A percentile compares a stretch with the other conserved stretches of the same genome.
These are phyloP conservation scores for Pristionchus entomophagus DNA, from an alignment of 2,888 invertebrate genomes.

Conservation along the genomic window DNA sequence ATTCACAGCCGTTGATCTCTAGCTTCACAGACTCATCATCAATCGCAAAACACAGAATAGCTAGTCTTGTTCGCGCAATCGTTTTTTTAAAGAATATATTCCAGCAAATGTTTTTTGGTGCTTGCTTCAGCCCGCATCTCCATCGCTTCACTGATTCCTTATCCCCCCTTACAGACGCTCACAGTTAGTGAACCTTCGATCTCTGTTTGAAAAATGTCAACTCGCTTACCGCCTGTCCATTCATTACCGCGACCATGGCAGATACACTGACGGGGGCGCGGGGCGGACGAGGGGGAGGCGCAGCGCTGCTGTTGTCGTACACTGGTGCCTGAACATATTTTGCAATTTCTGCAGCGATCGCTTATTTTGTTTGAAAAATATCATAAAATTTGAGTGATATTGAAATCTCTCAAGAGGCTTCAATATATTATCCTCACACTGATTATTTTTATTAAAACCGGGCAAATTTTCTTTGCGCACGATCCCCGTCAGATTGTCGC, in stretches of 20 bases:
- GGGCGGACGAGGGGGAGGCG: background rate
- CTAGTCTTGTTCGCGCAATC: too few species aligned
- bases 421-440: too few species aligned
- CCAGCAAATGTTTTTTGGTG: too few species aligned
- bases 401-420: too few species aligned
- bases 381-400: too few species aligned
- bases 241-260: slow-evolving; percentile 11
- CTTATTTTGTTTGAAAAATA: too few species aligned
- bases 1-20: background rate
- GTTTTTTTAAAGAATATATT: too few species aligned
- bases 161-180: background rate
- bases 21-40: background rate
- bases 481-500: background rate
- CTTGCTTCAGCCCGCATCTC: background rate
- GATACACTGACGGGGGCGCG: slow-evolving; percentile 6
- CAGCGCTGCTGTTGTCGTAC: background rate
- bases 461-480: too few species aligned
- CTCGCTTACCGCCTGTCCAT: background rate
- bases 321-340: background rate
- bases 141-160: background rate
- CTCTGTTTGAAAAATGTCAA: background rate
- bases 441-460: too few species aligned
- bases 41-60: too few species aligned
- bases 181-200: background rate
- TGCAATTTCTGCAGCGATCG: too few species aligned